Base-by-base conservation (phyloP, 2,888 invertebrate genomes). In the Synanthedon myopaeformis region DNA sequence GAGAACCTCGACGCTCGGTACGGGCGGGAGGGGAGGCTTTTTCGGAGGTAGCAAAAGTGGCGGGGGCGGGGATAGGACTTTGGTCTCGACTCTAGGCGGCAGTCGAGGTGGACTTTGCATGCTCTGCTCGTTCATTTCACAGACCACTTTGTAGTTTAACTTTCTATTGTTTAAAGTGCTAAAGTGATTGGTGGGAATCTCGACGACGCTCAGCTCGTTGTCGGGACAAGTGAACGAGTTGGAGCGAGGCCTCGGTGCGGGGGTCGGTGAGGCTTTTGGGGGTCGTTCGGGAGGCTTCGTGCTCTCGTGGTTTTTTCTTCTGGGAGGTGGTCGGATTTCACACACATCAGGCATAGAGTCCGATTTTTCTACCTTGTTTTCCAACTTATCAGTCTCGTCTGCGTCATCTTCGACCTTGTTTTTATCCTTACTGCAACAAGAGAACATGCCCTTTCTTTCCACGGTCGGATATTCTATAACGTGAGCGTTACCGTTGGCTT, bases 391-490 rank as follows among this genome's bases (percentile, higher is more conserved):
- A 41, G 72, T 67, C 67, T 89, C 78, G 45, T 89, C 89, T 13
- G 80, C 76, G 57, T 72, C 88, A 54, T 89, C 89, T 51, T 88
- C 89, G 48, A 76, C 89, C 72, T 74, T 89, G 66, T 77, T 89
- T 75, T 79, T 87, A 62, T 88, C 88, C 77, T 90, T 92, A 54
- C 91, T 90, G 66, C 92, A 93, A 68, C 92, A 93, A 3, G 92
- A 92, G 70, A 93, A 93, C 72, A 92, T 90, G 54, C 91, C 91
- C 79, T 92, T 92, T 49, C 93, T 86, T 71, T 93, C 92, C 4
- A 93, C 90, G 1, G 93, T 93, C 0, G 92, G 90, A 66, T 93
- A 93, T 67, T 93, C 92, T 66, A 93, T 92, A 45, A 92, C 86
- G 62, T 91, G 90, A 13, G 82, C 79, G 51, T 64, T 82, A 11